phyloP scores from a whole-genome alignment of 1,140 invertebrate species.

The Proctacanthus coquilletti region DNA sequence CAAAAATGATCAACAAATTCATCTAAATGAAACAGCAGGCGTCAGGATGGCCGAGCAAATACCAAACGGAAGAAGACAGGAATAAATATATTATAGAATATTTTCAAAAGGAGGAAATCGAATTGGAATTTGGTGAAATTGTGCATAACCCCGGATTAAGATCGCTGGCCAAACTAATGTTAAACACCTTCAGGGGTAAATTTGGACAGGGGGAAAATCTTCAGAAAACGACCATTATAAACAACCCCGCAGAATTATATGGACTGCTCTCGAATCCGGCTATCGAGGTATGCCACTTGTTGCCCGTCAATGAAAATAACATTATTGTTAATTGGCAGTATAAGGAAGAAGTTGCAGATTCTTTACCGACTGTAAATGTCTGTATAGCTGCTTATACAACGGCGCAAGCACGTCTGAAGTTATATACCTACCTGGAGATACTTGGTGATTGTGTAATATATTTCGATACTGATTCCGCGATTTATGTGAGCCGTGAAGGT shows the following conservation, averaged over 20 bases:
- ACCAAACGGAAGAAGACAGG: background rate
- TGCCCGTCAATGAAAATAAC: conserved; percentile 12
- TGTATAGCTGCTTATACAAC: conserved; percentile 27
- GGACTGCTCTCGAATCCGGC: background rate
- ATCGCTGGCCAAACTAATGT: background rate
- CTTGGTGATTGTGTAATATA: conserved; percentile 23
- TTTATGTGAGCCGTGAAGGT: background rate
- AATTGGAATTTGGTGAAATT: background rate
- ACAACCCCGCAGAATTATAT: background rate
- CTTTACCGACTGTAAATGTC: conserved; percentile 16
- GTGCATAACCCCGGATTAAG: background rate
- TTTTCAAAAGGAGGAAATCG: background rate
- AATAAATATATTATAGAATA: background rate
- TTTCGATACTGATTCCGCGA: conserved; percentile 30
- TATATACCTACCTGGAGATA: conserved; percentile 25
- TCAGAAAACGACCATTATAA: background rate
- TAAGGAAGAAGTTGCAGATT: conserved; percentile 8
- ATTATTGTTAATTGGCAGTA: conserved; percentile 13
- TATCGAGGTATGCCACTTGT: conserved; percentile 10
- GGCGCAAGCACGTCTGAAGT: conserved; percentile 25
- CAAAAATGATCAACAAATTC: no score
- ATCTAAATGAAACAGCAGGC: no score
- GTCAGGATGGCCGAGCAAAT: no score
- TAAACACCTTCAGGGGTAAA: background rate
- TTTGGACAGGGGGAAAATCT: background rate